Conservation (phyloP, 2,797 vertebrate genomes). For the Takifugu ocellatus region DNA sequence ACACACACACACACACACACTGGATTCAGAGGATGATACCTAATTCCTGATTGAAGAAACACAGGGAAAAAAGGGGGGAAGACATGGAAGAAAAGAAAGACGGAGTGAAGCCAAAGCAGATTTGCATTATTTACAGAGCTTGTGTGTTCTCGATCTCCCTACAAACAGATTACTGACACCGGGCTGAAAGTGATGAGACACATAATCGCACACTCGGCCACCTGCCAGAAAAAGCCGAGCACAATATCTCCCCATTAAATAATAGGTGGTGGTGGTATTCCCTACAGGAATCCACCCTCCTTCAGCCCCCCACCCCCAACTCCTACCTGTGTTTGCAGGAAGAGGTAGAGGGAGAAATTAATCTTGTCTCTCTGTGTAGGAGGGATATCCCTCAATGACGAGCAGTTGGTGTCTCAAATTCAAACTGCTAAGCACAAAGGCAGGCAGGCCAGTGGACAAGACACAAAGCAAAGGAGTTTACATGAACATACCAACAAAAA, state of each 20-base stretch:
- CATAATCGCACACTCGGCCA: conserved; percentile 54
- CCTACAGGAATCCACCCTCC: conserved; percentile 7
- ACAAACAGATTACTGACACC: conserved; percentile 70
- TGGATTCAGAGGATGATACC: conserved; percentile 32
- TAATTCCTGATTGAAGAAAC: conserved; percentile 45
- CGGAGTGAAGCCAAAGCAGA: conserved; percentile 60
- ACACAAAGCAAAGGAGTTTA: conserved; percentile 35
- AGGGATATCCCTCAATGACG: conserved; percentile 44
- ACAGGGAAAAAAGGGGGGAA: conserved; percentile 29
- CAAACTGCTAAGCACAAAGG: conserved; percentile 54
- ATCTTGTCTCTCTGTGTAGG: conserved; percentile 51
- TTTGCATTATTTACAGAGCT: conserved; percentile 74
- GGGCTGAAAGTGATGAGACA: conserved; percentile 65
- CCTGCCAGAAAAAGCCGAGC: conserved; percentile 55
- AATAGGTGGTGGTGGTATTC: conserved; percentile 53
- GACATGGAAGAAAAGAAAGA: conserved; percentile 29
- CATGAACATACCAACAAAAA: conserved; percentile 30
- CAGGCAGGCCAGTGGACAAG: conserved; percentile 40
- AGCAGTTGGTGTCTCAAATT: conserved; percentile 49
- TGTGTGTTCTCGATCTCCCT: conserved; percentile 60
- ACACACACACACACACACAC: conserved; percentile 3
- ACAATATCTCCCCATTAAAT: conserved; percentile 66
- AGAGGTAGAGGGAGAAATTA: conserved; percentile 41
- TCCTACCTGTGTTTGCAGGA: conserved; percentile 26
- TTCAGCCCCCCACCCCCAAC: conserved; percentile 2